Conservation (phyloP, 1,140 invertebrate genomes). For the Temnothorax curvispinosus region DNA sequence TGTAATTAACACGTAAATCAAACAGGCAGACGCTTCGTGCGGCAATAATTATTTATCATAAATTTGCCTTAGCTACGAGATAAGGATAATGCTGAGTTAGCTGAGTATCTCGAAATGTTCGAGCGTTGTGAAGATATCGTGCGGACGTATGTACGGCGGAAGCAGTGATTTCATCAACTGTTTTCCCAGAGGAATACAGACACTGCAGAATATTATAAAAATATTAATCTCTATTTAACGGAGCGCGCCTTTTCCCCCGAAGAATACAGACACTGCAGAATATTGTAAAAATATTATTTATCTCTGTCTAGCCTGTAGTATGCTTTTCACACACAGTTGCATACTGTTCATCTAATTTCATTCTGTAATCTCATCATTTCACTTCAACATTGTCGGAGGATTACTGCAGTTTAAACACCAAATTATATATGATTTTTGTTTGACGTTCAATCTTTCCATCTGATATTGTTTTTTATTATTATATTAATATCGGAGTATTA, state of each 20-base stretch:
- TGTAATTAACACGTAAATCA: neutral
- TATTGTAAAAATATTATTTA: conserved; percentile 11
- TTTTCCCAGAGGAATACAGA: neutral
- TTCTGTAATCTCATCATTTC: neutral
- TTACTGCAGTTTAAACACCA: neutral
- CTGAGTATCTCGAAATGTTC: neutral
- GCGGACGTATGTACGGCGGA: neutral
- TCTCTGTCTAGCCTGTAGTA: neutral
- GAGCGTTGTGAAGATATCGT: too few species aligned
- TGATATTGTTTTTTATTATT: neutral
- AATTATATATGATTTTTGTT: neutral
- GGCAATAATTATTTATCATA: neutral
- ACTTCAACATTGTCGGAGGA: neutral
- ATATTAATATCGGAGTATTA: neutral
- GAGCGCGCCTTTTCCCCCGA: neutral
- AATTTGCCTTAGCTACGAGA: neutral
- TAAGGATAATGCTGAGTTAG: conserved; percentile 26
- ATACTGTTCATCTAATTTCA: neutral
- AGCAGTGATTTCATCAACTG: conserved; percentile 19
- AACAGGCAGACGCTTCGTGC: neutral
- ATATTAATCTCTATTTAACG: conserved; percentile 1
- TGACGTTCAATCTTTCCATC: neutral
- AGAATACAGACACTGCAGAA: neutral
- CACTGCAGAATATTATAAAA: neutral
- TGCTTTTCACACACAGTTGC: neutral